phyloP scores from a whole-genome alignment of 2,888 invertebrate genomes.

The Corbicula japonica region DNA sequence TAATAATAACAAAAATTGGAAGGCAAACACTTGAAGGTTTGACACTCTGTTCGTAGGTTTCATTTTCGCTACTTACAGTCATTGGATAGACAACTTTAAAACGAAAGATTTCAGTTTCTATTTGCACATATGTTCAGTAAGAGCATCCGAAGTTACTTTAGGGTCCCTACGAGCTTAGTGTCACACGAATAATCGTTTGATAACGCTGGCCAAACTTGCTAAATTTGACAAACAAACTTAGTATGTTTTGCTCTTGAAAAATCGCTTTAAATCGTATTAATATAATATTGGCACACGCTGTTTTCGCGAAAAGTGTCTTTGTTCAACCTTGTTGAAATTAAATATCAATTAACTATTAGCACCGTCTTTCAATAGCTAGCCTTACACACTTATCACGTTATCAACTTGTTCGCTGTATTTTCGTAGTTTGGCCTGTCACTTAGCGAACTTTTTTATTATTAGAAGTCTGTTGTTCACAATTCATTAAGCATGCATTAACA shows the following conservation, averaged over 20 bases:
- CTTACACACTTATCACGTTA: constrained; percentile 24
- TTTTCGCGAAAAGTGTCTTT: constrained; percentile 34
- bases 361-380: constrained; percentile 19
- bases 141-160: too few relatives aligned
- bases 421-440: constrained; percentile 40
- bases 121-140: too few relatives aligned
- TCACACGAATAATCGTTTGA: constrained; percentile 50
- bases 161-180: constrained; percentile 60
- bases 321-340: constrained; percentile 43
- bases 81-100: too few relatives aligned
- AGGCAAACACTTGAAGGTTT: constrained; percentile 53
- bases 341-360: constrained; percentile 36
- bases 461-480: constrained; percentile 28
- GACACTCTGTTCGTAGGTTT: constrained; percentile 38
- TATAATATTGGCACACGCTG: constrained; percentile 44
- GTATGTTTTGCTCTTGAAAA: constrained; percentile 58
- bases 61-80: constrained; percentile 1
- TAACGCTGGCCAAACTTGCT: constrained; percentile 55
- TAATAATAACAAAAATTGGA: constrained; percentile 39
- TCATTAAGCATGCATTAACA: constrained; percentile 6
- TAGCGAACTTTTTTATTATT: neutral
- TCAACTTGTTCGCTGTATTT: constrained; percentile 23
- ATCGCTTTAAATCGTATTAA: constrained; percentile 59
- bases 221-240: constrained; percentile 63
- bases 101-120: too few relatives aligned